These are phyloP conservation scores for Grus americana DNA, from an alignment of 2,113 vertebrate genomes.

Conservation along the genomic window DNA sequence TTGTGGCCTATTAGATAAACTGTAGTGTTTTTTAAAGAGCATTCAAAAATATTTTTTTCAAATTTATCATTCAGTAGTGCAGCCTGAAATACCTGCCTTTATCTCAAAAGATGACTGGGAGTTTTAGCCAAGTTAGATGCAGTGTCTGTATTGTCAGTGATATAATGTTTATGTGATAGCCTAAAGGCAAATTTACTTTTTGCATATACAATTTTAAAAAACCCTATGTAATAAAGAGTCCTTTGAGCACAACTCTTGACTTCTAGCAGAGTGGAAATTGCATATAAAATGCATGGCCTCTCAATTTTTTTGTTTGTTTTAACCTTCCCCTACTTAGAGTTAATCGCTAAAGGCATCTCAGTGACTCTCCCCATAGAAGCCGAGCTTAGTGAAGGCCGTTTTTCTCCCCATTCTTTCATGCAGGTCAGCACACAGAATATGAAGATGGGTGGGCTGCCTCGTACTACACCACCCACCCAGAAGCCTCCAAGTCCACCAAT, in stretches of 20 bases:
- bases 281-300: slow-evolving; percentile 73
- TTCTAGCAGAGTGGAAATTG: slow-evolving; percentile 68
- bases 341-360: slow-evolving; percentile 30
- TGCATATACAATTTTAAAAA: slow-evolving; percentile 14
- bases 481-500: slow-evolving; percentile 96
- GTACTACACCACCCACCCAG: slow-evolving; percentile 96
- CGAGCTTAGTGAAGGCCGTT: slow-evolving; percentile 52
- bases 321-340: slow-evolving; percentile 47
- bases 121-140: slow-evolving; percentile 28
- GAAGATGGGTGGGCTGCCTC: slow-evolving; percentile 94
- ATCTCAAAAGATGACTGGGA: not conserved
- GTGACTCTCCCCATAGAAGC: not conserved
- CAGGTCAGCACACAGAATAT: slow-evolving; percentile 98
- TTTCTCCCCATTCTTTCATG: slow-evolving; percentile 42
- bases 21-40: not conserved
- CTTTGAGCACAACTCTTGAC: slow-evolving; percentile 79
- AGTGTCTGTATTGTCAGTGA: slow-evolving; percentile 36
- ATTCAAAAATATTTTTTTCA: not conserved
- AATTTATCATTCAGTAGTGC: not conserved
- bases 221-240: slow-evolving; percentile 63
- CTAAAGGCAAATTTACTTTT: slow-evolving; percentile 69
- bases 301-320: slow-evolving; percentile 52
- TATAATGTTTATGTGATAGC: slow-evolving; percentile 48
- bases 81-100: not conserved
- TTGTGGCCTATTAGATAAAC: not conserved